Evolutionary conservation across 2,888 invertebrate genomes (phyloP), one percentile per base, ranked within the genome.

Genomic region (Cephalotes varians): DNA sequence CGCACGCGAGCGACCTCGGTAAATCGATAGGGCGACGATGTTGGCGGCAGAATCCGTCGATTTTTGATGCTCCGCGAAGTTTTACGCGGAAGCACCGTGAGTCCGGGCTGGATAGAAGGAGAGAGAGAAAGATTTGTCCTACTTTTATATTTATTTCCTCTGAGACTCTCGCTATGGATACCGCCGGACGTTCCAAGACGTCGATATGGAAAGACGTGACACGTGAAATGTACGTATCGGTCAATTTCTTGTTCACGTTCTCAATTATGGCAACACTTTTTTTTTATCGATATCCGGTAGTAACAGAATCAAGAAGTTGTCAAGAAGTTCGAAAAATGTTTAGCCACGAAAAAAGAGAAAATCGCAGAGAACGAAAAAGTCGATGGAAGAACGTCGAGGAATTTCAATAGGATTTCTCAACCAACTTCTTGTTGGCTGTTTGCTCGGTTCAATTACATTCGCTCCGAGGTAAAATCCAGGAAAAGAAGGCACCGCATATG

Each of bases 1-100:
- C 18, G 71, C 77, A 77, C 67, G 69, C 69, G 31, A 67, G 56
- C 69, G 21, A 56, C 77, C 31, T 77, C 56, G 44, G 31, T 31
- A 58, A 69, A 79, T 79, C 77, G 25, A 69, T 79, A 79, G 28
- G 5, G 37, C 25, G 28, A 15, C 37, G 56, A 44, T 58, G 65
- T 65, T 40, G n/a, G 76, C 65, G 34, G 69, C 31, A 40, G 31
- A 77, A 67, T 69, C 56, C 15, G 77, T 56, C 77, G 69, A 56
- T 69, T 79, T 79, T 79, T 79, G 71, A 77, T 12, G 54, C 51
- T 54, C 15, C 31, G 12, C 44, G 21, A 69, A 77, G 44, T 56
- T 77, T 69, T 10, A 40, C 34, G 44, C 44, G 31, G 21, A 79
- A 79, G 69, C 21, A 56, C 40, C 54, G 15, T 44, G 31, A 44